Conservation (phyloP, 2,888 invertebrate species). For the Automeris io region DNA sequence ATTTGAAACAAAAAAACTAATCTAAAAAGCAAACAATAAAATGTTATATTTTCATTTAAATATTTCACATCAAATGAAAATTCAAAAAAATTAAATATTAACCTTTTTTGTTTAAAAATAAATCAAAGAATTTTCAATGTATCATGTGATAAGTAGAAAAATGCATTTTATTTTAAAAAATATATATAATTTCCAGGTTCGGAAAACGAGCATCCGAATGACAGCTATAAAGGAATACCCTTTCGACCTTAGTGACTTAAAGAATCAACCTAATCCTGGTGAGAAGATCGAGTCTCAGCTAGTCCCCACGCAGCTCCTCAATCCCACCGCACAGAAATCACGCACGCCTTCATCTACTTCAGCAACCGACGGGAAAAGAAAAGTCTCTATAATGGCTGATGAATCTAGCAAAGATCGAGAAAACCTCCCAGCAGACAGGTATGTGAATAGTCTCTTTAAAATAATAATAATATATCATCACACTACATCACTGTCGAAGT, state of each 20-base stretch:
- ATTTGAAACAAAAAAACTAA: too few species aligned
- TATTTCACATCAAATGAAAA: too few species aligned
- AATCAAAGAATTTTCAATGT: neutral
- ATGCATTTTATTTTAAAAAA: slow-evolving; percentile 1
- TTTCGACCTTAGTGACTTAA: slow-evolving; percentile 66
- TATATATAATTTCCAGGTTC: slow-evolving; percentile 46
- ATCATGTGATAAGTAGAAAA: neutral
- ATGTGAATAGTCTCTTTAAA: too few species aligned
- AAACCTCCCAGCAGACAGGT: slow-evolving; percentile 81
- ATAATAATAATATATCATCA: too few species aligned
- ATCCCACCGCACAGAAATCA: slow-evolving; percentile 11
- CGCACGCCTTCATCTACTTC: slow-evolving; percentile 22
- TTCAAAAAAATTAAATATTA: too few species aligned
- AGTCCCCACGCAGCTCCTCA: slow-evolving; percentile 17
- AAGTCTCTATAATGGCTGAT: slow-evolving; percentile 80
- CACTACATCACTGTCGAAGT: too few species aligned
- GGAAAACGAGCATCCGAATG: slow-evolving; percentile 72
- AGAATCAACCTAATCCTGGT: slow-evolving; percentile 35
- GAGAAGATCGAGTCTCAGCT: slow-evolving; percentile 22
- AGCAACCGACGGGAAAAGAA: slow-evolving; percentile 67
- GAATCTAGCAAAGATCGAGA: slow-evolving; percentile 78
- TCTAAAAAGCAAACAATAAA: too few species aligned
- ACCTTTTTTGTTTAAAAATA: neutral
- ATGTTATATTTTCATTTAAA: too few species aligned
- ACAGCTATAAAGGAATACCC: slow-evolving; percentile 73